Evolutionary conservation across 2,113 vertebrate species (phyloP).

Genomic region (Plecotus auritus): DNA sequence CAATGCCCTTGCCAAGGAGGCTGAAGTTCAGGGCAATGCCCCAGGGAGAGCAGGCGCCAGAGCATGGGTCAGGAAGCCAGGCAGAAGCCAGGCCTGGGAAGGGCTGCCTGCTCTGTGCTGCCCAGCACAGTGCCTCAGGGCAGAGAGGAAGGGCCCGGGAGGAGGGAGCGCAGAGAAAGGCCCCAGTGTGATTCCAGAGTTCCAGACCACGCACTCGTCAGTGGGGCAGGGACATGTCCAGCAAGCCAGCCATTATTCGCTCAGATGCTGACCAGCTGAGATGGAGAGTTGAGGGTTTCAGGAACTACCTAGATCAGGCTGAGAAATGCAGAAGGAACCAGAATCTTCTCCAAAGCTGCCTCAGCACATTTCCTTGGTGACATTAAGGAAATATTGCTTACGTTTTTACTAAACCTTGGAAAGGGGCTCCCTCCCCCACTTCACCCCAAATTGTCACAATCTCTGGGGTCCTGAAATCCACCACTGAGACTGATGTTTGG

Average conservation of each 20-base stretch:
- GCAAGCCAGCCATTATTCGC: not conserved
- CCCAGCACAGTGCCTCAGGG: not conserved
- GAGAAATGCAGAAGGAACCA: slow-evolving; percentile 27
- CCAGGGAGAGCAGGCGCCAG: not conserved
- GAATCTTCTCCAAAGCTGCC: not conserved
- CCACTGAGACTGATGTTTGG: not conserved
- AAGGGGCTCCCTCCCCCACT: not conserved
- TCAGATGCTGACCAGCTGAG: not conserved
- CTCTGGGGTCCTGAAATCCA: not conserved
- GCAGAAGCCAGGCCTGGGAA: not conserved
- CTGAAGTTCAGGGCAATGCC: slow-evolving; percentile 58
- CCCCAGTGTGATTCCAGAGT: not conserved
- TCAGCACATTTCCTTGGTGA: not conserved
- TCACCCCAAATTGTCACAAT: not conserved
- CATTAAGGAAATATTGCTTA: not conserved
- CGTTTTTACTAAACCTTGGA: not conserved
- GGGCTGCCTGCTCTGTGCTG: not conserved
- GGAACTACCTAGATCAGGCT: not conserved
- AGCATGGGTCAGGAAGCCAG: slow-evolving; percentile 20
- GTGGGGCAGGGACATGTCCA: not conserved
- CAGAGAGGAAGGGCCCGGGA: not conserved
- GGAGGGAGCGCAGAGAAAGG: not conserved
- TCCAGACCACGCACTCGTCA: not conserved
- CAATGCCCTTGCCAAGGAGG: slow-evolving; percentile 55
- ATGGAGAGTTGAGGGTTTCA: not conserved